Conservation (phyloP, 2,797 vertebrate species). For the Todus mexicanus region DNA sequence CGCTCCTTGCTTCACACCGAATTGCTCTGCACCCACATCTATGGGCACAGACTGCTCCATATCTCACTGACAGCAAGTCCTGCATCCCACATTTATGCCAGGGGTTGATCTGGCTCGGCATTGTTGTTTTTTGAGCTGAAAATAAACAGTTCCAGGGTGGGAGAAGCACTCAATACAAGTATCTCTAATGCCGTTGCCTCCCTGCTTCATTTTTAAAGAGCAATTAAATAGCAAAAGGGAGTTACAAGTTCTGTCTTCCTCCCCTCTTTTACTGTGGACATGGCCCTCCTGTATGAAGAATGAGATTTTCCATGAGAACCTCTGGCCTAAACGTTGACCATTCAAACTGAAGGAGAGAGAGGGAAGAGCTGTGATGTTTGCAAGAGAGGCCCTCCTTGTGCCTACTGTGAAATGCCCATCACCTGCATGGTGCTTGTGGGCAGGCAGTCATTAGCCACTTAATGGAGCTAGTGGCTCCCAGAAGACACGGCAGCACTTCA, state of each 20-base stretch:
- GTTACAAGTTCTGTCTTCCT: not conserved
- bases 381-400: not conserved
- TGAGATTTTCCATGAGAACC: not conserved
- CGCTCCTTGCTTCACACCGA: not conserved
- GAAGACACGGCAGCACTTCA: not conserved
- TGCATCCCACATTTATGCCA: not conserved
- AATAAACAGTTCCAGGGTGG: not conserved
- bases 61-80: not conserved
- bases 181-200: not conserved
- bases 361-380: too few species aligned
- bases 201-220: not conserved
- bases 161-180: not conserved
- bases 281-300: not conserved
- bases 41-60: accelerated
- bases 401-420: not conserved
- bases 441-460: not conserved
- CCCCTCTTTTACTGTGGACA: not conserved
- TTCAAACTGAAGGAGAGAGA: not conserved
- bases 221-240: not conserved
- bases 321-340: not conserved
- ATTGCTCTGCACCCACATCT: not conserved
- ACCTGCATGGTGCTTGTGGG: accelerated
- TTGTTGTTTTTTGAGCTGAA: not conserved
- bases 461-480: accelerated
- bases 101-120: not conserved